Conservation (phyloP, 2,113 vertebrate genomes). For the Sphaerodactylus townsendi region DNA sequence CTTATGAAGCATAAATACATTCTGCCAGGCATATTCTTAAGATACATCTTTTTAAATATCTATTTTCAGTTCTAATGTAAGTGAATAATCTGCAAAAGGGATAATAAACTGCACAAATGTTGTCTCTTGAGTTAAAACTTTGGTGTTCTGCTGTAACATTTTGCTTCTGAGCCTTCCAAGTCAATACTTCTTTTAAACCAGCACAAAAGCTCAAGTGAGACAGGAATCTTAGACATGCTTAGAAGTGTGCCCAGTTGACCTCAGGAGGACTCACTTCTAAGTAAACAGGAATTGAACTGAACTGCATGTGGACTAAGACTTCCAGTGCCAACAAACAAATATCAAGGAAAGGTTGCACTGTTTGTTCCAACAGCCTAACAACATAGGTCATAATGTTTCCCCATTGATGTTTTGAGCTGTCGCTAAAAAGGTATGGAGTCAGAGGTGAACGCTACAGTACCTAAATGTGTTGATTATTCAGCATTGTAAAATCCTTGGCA, state of each 20-base stretch:
- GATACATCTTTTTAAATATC: not conserved
- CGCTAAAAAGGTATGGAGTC: not conserved
- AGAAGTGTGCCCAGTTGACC: not conserved
- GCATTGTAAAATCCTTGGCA: no score
- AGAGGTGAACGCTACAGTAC: not conserved
- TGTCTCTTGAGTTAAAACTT: not conserved
- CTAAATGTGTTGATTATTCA: not conserved
- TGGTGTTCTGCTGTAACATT: not conserved
- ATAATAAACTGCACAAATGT: not conserved
- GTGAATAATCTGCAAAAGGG: not conserved
- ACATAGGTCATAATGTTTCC: not conserved
- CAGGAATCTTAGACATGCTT: not conserved
- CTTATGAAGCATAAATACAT: not conserved
- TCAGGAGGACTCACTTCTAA: not conserved
- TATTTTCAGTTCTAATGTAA: not conserved
- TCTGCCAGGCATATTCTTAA: not conserved
- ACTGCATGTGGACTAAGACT: not conserved
- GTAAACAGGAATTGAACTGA: not conserved
- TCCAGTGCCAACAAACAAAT: not conserved
- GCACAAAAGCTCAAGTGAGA: not conserved
- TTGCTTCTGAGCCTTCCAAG: not conserved
- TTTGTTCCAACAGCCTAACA: not conserved
- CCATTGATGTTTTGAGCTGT: not conserved
- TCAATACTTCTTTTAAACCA: not conserved
- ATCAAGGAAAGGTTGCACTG: not conserved